A percentile compares a stretch with the other conserved stretches of the same genome.
Evolutionary conservation across 2,888 invertebrate genomes (phyloP).

Genomic region (Cataglyphis cursor): DNA sequence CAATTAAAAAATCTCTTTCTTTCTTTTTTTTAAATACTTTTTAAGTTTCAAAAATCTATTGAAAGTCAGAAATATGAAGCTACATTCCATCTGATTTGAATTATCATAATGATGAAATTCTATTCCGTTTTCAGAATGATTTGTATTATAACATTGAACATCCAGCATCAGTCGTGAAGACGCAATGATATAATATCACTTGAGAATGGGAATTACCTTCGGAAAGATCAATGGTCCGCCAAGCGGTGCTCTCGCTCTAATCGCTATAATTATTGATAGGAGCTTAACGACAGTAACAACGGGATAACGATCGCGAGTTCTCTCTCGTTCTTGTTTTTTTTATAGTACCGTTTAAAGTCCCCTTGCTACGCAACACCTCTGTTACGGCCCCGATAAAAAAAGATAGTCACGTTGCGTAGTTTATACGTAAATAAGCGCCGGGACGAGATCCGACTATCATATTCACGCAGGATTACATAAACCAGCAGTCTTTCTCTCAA

Average conservation of each 20-base stretch:
- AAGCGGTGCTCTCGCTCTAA: slow-evolving; percentile 9
- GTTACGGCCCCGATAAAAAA: slow-evolving; percentile 40
- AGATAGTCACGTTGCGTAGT: slow-evolving; percentile 52
- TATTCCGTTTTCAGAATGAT: slow-evolving; percentile 4
- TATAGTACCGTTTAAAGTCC: slow-evolving; percentile 42
- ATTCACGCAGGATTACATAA: slow-evolving; percentile 74
- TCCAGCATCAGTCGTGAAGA: not conserved
- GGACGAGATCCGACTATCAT: slow-evolving; percentile 68
- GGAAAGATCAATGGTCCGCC: slow-evolving; percentile 38
- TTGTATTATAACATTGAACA: slow-evolving; percentile 34
- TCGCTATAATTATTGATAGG: slow-evolving; percentile 32
- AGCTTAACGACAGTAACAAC: not conserved
- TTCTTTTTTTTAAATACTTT: not conserved
- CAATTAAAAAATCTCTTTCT: not conserved
- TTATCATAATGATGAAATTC: not conserved
- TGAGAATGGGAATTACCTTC: slow-evolving; percentile 31
- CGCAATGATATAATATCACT: slow-evolving; percentile 15
- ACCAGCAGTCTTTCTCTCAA: slow-evolving; percentile 39
- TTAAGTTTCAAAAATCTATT: not conserved
- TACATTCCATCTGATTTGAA: not conserved
- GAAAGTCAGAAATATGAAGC: not conserved
- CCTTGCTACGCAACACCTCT: slow-evolving; percentile 48
- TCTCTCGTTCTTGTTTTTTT: slow-evolving; percentile 29
- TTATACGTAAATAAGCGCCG: slow-evolving; percentile 67
- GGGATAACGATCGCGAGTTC: slow-evolving; percentile 34